A percentile compares a stretch with the other conserved stretches of the same genome.
Conservation (phyloP, 2,797 vertebrate species). For the Pseudopleuronectes americanus region DNA sequence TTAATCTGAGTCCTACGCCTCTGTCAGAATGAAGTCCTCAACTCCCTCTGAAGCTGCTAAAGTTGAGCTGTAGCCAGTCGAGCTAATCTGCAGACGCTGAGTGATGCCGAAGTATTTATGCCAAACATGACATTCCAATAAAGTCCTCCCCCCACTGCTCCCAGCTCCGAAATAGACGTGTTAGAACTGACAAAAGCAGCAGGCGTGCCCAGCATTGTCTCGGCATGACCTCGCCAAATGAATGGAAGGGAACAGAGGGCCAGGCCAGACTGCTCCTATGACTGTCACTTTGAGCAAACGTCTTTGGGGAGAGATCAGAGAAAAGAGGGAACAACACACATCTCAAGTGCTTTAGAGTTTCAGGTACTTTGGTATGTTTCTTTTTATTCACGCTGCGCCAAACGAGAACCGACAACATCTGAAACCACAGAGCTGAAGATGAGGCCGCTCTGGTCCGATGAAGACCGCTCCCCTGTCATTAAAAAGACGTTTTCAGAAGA, state of each 20-base stretch:
- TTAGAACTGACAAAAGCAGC: slow-evolving; percentile 71
- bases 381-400: not conserved
- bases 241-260: slow-evolving; percentile 63
- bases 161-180: slow-evolving; percentile 70
- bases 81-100: slow-evolving; percentile 65
- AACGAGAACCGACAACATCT: slow-evolving; percentile 27
- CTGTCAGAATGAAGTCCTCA: slow-evolving; percentile 56
- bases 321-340: not conserved
- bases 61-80: slow-evolving; percentile 53
- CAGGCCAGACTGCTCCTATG: slow-evolving; percentile 44
- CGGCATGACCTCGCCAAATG: slow-evolving; percentile 58
- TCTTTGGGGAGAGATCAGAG: slow-evolving; percentile 31
- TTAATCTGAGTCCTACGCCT: slow-evolving; percentile 58
- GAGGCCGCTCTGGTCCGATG: slow-evolving; percentile 46
- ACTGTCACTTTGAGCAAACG: slow-evolving; percentile 68
- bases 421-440: slow-evolving; percentile 9
- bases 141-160: slow-evolving; percentile 37
- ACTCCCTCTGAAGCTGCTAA: slow-evolving; percentile 48
- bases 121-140: slow-evolving; percentile 70
- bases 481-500: slow-evolving; percentile 69
- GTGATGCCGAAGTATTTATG: slow-evolving; percentile 60
- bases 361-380: slow-evolving; percentile 10
- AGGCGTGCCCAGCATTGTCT: slow-evolving; percentile 61
- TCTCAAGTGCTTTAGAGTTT: no score
- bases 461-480: slow-evolving; percentile 60